Evolutionary conservation across 2,797 vertebrate species (phyloP), one percentile per base, ranked within the genome.

Genomic region (Sebastes kiyomatsui): DNA sequence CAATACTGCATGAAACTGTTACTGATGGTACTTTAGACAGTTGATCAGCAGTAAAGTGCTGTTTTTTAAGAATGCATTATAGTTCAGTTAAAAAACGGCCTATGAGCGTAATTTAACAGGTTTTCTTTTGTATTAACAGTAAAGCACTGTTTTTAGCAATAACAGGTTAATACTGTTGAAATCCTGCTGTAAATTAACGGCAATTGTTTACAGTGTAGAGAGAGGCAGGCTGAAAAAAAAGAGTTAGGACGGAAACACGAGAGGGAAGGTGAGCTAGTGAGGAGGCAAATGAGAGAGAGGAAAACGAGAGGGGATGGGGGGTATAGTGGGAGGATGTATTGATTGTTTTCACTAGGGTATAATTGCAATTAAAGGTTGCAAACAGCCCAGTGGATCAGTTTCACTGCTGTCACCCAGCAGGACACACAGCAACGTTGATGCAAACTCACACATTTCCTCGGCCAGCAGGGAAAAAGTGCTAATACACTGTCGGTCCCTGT

Each of bases 331-430:
- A 74, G 75, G 35, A 58, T 52, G 28, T 91, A 95, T 96, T 84
- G 94, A 96, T 95, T 94, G 91, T 94, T 95, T 94, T 89, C 89
- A 86, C 91, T 93, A 91, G 79, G 80, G 88, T 92, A 81, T 95
- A 93, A 95, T 95, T 95, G 94, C 93, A 94, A 96, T 96, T 96
- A 95, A 92, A 94, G 88, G 86, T 84, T 94, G 93, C 89, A 92
- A 93, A 92, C 89, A 91, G 88, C 42, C 68, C 82, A 66, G 85
- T 88, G 86, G 93, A 94, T 94, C 87, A 87, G 83, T 94, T 94
- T 94, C 90, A 28, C 75, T 75, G 72, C 89, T 92, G 90, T 93
- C 91, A 83, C 65, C 62, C 80, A 55, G 75, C 88, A 81, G 88
- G 85, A 88, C 52, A 46, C 85, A 86, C 61, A 67, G 84, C 80